Base-by-base conservation (phyloP, 2,113 vertebrate species). In the Psittacula cyanocephala region DNA sequence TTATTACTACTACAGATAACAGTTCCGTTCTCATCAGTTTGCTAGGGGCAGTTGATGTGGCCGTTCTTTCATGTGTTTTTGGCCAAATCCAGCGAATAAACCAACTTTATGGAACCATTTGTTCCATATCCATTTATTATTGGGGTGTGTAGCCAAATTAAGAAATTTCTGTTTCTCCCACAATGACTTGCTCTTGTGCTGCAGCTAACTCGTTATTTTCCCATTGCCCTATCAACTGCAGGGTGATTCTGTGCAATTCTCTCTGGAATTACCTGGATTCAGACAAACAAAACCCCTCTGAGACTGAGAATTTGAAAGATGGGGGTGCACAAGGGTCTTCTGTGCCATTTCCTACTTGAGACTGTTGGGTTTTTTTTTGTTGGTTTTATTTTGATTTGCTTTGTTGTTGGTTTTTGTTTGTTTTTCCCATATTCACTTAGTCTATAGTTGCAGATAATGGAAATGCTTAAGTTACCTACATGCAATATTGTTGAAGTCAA, bases 401-500 rank as follows among this genome's bases (percentile, higher is more conserved):
- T 59, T 59, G 33, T 15, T 35, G 33, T n/a, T 57, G 33, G 13
- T 60, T 60, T 60, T 35, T 35, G 55, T 57, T 33, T 27, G 16
- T 28, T 18, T 29, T 31, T 11, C 6, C 13, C 10, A 7, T 16
- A 2, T 16, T 9, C 5, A 5, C 33, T 53, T 67, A 19, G 31
- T 62, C 7, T 52, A 9, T 50, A 52, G 27, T 47, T 74, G 44
- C 10, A 20, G 33, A 33, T 59, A 55, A 14, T 23, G 27, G 23
- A 29, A 71, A 17, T 11, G 24, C 28, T 39, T 7, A 29, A 55
- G 24, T 62, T 81, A 76, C 25, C 5, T 81, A 13, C 3, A 2
- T 5, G 7, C 0, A 0, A 6, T 75, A 11, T 43, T 44, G 13
- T 2, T 64, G n/a, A 41, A 86, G 41, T 68, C 33, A 87, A 49